Percentiles rank a stretch among this genome's conserved stretches.
Evolutionary conservation across 2,888 invertebrate genomes (phyloP).

Genomic region (Seira musarum): DNA sequence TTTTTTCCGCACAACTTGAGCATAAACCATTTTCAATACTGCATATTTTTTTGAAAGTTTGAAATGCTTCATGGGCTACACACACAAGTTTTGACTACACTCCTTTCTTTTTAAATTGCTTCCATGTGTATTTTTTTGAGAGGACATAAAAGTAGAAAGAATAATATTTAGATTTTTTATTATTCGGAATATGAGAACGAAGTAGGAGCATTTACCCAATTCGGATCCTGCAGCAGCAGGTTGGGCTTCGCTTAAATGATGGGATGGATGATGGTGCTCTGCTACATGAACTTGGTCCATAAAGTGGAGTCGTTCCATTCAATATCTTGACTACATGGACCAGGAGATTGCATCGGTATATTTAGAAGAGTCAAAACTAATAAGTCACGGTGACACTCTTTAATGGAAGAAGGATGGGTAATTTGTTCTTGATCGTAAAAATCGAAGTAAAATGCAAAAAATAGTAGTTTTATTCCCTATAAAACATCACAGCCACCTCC

Average conservation of each 20-base stretch:
- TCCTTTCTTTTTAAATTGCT: background rate
- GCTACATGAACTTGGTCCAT: slow-evolving; percentile 13
- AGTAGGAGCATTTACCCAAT: background rate
- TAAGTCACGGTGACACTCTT: slow-evolving; percentile 15
- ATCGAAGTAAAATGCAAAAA: background rate
- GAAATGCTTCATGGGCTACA: slow-evolving; percentile 2
- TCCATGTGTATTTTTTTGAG: slow-evolving; percentile 12
- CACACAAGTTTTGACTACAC: background rate
- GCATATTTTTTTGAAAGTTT: background rate
- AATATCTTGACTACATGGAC: background rate
- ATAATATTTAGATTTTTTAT: slow-evolving; percentile 14
- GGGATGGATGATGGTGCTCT: background rate
- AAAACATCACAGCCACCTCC: slow-evolving; percentile 15
- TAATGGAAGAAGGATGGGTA: background rate
- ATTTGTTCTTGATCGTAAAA: slow-evolving; percentile 15
- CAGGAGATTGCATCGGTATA: background rate
- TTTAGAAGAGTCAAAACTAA: slow-evolving; percentile 3
- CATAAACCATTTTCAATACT: slow-evolving; percentile 24
- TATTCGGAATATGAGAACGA: background rate
- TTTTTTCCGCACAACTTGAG: slow-evolving; percentile 6
- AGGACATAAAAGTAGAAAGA: slow-evolving; percentile 6
- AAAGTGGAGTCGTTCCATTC: background rate
- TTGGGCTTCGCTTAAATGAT: background rate
- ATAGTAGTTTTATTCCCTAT: background rate
- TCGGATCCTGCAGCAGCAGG: slow-evolving; percentile 2